Evolutionary conservation across 2,888 invertebrate species (phyloP), one percentile per base, ranked within the genome.

Genomic region (Caenorhabditis zanzibari): DNA sequence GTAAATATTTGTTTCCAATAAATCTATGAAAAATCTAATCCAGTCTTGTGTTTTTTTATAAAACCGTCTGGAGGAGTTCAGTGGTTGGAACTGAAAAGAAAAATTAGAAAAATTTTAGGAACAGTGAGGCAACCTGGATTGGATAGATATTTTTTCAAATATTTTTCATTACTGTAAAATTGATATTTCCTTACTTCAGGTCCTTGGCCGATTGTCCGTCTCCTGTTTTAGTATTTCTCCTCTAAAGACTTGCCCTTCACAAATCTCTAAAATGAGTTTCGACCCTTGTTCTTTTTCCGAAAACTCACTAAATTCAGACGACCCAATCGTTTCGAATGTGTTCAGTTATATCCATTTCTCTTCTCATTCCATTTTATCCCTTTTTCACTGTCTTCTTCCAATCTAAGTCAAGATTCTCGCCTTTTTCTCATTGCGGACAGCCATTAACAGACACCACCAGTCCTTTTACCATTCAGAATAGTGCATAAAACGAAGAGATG

Each of bases 351-450:
- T 16, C 61, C 35, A 10, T 6, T 35, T 28, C 4, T 35, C 16
- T 0, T 16, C 10, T 32, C 1, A 10, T 35, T 38, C 66, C 12
- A 14, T 35, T 66, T 10, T 52, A 19, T 54, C 26, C 47, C 64
- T 41, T 26, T 44, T 44, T 24, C 63, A 7, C 44, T 9, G 44
- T 44, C 22, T 63, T 64, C 54, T 74, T 64, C 54, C 56, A 64
- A 73, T 73, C 63, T 58, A n/a, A 54, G 12, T 72, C 71, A 63
- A 74, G 74, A 74, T 73, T 73, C 56, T 38, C 75, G 75, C 64
- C 64, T 66, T 12, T 12, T 66, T 12, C 12, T 38, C 38, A 75
- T 66, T 75, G 75, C 75, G 75, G 75, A 56, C 75, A 35, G 54
- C 71, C 71, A 71, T 71, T 71, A 71, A 71, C 71, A 56, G 58